These are phyloP conservation scores for Thaumatotibia leucotreta DNA, from an alignment of 1,140 invertebrate genomes.

Conservation along the genomic window DNA sequence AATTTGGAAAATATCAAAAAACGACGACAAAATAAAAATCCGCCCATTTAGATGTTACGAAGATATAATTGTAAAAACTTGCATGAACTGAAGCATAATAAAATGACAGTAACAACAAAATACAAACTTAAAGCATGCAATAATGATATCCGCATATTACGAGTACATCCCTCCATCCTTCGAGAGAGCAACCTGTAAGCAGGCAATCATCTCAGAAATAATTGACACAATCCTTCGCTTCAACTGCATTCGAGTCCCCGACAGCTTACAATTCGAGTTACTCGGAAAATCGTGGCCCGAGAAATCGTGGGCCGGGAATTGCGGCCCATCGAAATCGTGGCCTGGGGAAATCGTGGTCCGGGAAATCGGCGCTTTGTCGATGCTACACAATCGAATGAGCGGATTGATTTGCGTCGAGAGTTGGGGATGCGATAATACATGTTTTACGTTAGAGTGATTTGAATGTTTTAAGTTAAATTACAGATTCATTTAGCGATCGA, in stretches of 20 bases:
- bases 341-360: slow-evolving; percentile 17
- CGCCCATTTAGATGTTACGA: too few relatives aligned
- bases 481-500: too few relatives aligned
- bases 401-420: slow-evolving; percentile 4
- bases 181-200: neutral
- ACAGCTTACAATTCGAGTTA: slow-evolving; percentile 14
- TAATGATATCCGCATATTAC: neutral
- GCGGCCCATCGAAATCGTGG: too few relatives aligned
- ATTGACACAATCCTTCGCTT: neutral
- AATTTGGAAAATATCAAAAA: too few relatives aligned
- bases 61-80: too few relatives aligned
- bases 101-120: neutral
- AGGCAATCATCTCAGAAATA: slow-evolving; percentile 3
- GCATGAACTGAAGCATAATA: too few relatives aligned
- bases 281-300: slow-evolving; percentile 17
- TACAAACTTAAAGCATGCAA: neutral
- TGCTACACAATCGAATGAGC: slow-evolving; percentile 13
- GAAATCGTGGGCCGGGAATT: slow-evolving; percentile 17
- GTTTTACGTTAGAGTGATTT: neutral
- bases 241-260: neutral
- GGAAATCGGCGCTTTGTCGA: neutral
- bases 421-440: neutral
- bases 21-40: too few relatives aligned
- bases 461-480: neutral
- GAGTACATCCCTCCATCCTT: neutral